Evolutionary conservation across 2,113 vertebrate genomes (phyloP), one percentile per base, ranked within the genome.

Genomic region (Syngnathus floridae): DNA sequence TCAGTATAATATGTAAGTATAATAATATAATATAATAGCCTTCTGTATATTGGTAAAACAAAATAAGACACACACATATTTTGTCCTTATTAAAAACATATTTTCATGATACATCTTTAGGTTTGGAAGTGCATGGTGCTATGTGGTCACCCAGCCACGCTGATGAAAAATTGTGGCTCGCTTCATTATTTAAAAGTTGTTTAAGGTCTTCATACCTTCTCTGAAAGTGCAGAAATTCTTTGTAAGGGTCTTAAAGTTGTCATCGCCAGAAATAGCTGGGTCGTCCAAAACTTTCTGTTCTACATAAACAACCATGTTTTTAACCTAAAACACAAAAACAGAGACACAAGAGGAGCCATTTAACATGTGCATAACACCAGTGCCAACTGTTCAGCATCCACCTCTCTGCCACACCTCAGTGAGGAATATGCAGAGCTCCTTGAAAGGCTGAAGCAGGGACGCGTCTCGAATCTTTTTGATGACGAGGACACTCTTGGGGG

Each of bases 181-280:
- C 43, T 5, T 3, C 12, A 45, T 45, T 13, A 13, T 45, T 45
- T 13, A 31, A 31, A 3, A 31, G 26, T 31, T 31, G 26, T 31
- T 31, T 31, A 31, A 36, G 16, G 19, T 48, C 45, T 36, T 57
- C 40, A 0, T 72, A 93, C 97, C 97, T 92, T 99, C 96, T 74
- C 93, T 90, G 83, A 99, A 99, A 71, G 97, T 97, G 90, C 96
- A 98, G 84, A 98, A 96, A 69, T 92, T 96, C 87, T 93, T 95
- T 49, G 93, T 94, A 60, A 95, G 87, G 41, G 93, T 85, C 68
- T 90, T 92, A 51, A 98, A 97, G 82, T 90, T 93, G 67, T 96
- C 97, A 55, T 98, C 94, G 0, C 87, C 89, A 12, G 87, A 87
- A 46, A 99, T 93, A 52, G 93, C 92, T 0, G 96, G 95, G 75